These are phyloP conservation scores for Rhyacophila evoluta DNA, from an alignment of 2,888 invertebrate species.

Conservation along the genomic window DNA sequence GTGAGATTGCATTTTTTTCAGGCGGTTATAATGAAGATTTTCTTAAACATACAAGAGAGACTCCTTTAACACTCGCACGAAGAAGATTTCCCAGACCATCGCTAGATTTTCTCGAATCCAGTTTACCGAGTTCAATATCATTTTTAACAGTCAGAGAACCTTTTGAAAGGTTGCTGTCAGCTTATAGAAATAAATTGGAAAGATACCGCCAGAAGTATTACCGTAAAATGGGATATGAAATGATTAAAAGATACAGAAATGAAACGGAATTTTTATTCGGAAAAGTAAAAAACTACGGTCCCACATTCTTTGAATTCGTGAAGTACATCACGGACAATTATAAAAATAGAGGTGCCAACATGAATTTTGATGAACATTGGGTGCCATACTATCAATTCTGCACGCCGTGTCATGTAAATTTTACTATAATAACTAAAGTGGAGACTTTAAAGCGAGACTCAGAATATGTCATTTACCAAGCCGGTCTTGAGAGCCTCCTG, in stretches of 20 bases:
- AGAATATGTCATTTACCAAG: slow-evolving; percentile 71
- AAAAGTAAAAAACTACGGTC: slow-evolving; percentile 66
- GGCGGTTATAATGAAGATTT: slow-evolving; percentile 74
- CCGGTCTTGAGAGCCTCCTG: slow-evolving; percentile 70
- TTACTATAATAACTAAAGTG: slow-evolving; percentile 74
- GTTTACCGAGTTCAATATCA: slow-evolving; percentile 73
- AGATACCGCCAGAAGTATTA: slow-evolving; percentile 77
- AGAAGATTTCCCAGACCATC: slow-evolving; percentile 78
- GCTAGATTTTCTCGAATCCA: slow-evolving; percentile 73
- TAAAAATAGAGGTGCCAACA: slow-evolving; percentile 64
- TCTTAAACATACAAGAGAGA: slow-evolving; percentile 71
- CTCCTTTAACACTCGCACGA: slow-evolving; percentile 76
- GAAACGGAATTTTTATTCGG: slow-evolving; percentile 61
- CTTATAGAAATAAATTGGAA: slow-evolving; percentile 81
- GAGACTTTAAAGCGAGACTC: slow-evolving; percentile 74
- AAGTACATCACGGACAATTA: slow-evolving; percentile 75
- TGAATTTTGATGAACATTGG: slow-evolving; percentile 74
- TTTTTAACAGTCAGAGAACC: slow-evolving; percentile 80
- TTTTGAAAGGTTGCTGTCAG: slow-evolving; percentile 78
- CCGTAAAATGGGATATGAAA: slow-evolving; percentile 75
- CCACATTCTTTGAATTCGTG: slow-evolving; percentile 79
- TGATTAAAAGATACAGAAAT: slow-evolving; percentile 73
- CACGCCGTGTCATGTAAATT: slow-evolving; percentile 75
- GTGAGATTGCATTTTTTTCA: too few species aligned
- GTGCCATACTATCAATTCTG: slow-evolving; percentile 75